These are phyloP conservation scores for Philonicus albiceps DNA, from an alignment of 2,888 invertebrate species.

Conservation along the genomic window DNA sequence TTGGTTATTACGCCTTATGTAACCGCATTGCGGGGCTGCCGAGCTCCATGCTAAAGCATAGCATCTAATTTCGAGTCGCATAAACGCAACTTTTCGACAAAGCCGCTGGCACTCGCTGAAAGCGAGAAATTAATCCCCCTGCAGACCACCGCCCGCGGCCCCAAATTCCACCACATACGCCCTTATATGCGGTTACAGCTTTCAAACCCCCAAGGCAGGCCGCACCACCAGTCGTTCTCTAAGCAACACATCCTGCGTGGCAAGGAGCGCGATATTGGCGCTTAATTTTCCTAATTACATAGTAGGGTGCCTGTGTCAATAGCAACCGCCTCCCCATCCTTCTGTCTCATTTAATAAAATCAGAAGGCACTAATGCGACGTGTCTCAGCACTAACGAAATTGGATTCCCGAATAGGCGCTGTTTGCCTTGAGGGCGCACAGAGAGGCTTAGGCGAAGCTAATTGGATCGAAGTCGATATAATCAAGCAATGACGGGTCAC, in stretches of 20 bases:
- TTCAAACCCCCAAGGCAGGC: not conserved
- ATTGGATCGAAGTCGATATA: conserved; percentile 16
- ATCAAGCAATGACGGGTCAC: not conserved
- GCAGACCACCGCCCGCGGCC: not conserved
- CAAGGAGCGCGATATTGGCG: not conserved
- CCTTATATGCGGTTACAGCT: not conserved
- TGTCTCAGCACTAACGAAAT: conserved; percentile 3
- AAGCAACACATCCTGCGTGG: not conserved
- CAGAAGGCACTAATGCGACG: conserved; percentile 11
- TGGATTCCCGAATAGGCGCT: not conserved
- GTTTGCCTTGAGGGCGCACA: not conserved
- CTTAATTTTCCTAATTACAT: conserved; percentile 27
- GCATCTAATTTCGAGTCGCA: conserved; percentile 15
- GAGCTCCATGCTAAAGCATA: not conserved
- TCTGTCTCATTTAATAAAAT: conserved; percentile 20
- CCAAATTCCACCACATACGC: not conserved
- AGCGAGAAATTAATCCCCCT: not conserved
- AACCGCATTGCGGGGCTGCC: not conserved
- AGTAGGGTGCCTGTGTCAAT: not conserved
- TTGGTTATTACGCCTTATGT: not conserved
- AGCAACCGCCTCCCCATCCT: not conserved
- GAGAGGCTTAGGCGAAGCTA: not conserved
- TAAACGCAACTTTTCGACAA: conserved; percentile 24
- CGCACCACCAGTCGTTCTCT: not conserved
- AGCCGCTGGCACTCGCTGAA: not conserved